Evolutionary conservation across 1,140 invertebrate genomes (phyloP).

Genomic region (Portunus trituberculatus): DNA sequence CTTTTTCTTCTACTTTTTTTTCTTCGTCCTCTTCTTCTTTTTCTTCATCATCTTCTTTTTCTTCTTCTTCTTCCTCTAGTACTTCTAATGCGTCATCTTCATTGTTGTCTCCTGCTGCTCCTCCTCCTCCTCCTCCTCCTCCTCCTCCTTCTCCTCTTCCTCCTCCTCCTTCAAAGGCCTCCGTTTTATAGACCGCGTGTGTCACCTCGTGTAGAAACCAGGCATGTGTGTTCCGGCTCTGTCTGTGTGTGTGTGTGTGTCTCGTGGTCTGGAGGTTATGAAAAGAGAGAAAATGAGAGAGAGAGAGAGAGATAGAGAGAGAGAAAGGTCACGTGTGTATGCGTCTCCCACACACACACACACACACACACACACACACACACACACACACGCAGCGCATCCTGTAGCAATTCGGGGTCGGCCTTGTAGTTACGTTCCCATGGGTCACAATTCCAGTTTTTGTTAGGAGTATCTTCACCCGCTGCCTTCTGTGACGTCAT

Average conservation of each 20-base stretch:
- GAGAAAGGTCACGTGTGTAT: not conserved
- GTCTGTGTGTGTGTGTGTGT: not conserved
- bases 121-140: no score
- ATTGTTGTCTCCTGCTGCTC: no score
- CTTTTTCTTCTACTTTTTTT: no score
- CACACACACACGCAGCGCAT: not conserved
- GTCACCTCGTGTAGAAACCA: no score
- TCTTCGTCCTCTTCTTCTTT: no score
- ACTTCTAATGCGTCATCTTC: no score
- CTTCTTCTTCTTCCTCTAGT: no score
- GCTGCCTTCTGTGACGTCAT: not conserved
- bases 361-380: conserved; percentile 18
- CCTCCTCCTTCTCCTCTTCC: not conserved
- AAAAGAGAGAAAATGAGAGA: no score
- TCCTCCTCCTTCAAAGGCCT: not conserved
- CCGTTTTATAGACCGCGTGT: not conserved
- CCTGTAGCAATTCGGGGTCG: not conserved
- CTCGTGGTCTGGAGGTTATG: not conserved
- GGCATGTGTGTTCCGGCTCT: not conserved
- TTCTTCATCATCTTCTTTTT: no score
- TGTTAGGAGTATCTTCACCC: not conserved
- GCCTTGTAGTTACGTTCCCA: not conserved
- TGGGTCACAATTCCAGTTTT: not conserved
- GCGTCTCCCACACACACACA: not conserved
- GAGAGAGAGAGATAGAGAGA: not conserved